Evolutionary conservation across 2,888 invertebrate species (phyloP).

Genomic region (Caenorhabditis parvicauda): DNA sequence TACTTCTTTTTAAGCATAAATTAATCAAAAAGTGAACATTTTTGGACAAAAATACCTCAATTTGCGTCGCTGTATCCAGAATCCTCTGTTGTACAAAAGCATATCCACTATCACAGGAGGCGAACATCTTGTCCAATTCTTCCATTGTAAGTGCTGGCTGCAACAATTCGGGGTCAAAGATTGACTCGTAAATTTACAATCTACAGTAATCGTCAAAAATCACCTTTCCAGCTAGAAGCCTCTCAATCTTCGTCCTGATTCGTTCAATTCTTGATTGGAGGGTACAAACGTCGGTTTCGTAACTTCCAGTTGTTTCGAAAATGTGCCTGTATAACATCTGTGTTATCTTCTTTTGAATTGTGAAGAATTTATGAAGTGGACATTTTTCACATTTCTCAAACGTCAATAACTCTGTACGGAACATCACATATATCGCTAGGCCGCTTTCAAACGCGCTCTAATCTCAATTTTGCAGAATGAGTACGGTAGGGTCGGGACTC

Average conservation of each 20-base stretch:
- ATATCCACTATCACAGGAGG: conserved; percentile 6
- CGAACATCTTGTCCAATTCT: conserved; percentile 16
- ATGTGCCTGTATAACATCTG: conserved; percentile 15
- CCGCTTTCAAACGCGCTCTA: too few species aligned
- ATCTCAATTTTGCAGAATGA: too few species aligned
- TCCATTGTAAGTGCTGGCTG: conserved; percentile 11
- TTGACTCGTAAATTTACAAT: too few species aligned
- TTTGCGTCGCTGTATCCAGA: conserved; percentile 12
- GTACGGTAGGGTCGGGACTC: too few species aligned
- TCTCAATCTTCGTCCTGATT: conserved; percentile 10
- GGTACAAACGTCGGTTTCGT: conserved; percentile 12
- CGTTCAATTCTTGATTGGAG: conserved; percentile 15
- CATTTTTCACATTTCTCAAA: too few species aligned
- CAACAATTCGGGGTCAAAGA: neutral
- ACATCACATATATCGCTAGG: too few species aligned
- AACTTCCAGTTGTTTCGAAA: conserved; percentile 8
- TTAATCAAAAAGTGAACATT: neutral
- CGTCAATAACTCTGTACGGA: too few species aligned
- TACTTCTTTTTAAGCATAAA: too few species aligned
- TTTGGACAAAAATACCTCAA: conserved; percentile 8
- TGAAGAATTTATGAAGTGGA: too few species aligned
- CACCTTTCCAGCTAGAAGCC: conserved; percentile 15
- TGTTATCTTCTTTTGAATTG: neutral
- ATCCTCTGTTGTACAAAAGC: conserved; percentile 8
- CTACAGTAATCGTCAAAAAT: neutral